Percentiles rank a stretch among this genome's conserved stretches.
Evolutionary conservation across 2,888 invertebrate genomes (phyloP).

Genomic region (Nemurella pictetii): DNA sequence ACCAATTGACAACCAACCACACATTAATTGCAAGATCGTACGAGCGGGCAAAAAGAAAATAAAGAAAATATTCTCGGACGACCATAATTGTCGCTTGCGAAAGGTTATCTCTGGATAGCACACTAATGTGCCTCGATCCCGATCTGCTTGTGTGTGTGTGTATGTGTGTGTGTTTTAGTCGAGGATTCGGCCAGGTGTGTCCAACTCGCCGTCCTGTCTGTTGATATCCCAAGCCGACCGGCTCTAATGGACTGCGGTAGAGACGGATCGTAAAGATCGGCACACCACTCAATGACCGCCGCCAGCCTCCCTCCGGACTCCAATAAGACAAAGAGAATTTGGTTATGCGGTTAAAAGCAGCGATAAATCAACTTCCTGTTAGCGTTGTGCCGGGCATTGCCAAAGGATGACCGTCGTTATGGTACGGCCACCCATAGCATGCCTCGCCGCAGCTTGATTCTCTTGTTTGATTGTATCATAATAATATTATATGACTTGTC

Average conservation of each 20-base stretch:
- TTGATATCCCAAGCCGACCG: not conserved
- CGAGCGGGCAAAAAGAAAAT: not conserved
- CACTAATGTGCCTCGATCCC: not conserved
- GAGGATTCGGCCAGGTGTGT: conserved; percentile 20
- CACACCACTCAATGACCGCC: not conserved
- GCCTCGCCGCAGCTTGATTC: too few relatives aligned
- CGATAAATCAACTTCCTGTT: conserved; percentile 32
- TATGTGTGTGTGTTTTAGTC: not conserved
- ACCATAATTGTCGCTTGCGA: not conserved
- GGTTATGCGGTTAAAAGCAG: conserved; percentile 29
- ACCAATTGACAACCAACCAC: not conserved
- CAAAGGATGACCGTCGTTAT: not conserved
- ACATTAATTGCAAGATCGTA: not conserved
- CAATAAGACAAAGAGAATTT: conserved; percentile 25
- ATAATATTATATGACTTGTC: not conserved
- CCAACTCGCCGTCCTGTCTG: not conserved
- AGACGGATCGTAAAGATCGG: not conserved
- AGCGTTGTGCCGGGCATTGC: not conserved
- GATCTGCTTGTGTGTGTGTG: not conserved
- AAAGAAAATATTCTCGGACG: not conserved
- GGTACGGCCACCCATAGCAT: not conserved
- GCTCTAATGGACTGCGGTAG: not conserved
- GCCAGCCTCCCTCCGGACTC: not conserved
- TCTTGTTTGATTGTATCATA: not conserved
- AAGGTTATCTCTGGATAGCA: not conserved